These are phyloP conservation scores for Corythoichthys intestinalis DNA, from an alignment of 2,113 vertebrate species.

Conservation along the genomic window DNA sequence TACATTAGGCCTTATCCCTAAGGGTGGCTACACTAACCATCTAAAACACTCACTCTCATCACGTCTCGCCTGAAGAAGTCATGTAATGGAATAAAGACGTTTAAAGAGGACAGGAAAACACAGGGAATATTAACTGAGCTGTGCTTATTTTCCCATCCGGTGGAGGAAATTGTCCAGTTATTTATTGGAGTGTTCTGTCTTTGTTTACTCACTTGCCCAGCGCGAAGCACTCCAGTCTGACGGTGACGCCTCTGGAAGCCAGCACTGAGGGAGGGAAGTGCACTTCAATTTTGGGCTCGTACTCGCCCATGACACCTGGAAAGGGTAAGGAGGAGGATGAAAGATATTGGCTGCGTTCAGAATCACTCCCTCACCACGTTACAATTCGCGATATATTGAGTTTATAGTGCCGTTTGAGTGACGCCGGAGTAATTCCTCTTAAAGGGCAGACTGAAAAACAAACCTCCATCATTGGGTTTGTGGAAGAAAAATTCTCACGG, in stretches of 20 bases:
- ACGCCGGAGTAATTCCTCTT: not conserved
- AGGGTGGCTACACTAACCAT: slow-evolving; percentile 45
- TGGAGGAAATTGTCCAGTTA: slow-evolving; percentile 27
- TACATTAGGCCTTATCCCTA: slow-evolving; percentile 60
- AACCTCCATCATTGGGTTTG: not conserved
- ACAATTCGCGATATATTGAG: not conserved
- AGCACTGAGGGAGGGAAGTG: slow-evolving; percentile 87
- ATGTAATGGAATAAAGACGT: slow-evolving; percentile 62
- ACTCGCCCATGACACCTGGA: slow-evolving; percentile 95
- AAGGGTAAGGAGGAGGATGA: slow-evolving; percentile 31
- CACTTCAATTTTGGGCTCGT: slow-evolving; percentile 98
- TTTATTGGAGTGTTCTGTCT: slow-evolving; percentile 29
- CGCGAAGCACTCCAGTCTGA: slow-evolving; percentile 94
- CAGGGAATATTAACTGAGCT: slow-evolving; percentile 30
- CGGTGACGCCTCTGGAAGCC: slow-evolving; percentile 85
- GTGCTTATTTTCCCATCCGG: slow-evolving; percentile 24
- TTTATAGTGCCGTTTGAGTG: not conserved
- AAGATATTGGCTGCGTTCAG: not conserved
- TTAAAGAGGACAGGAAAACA: slow-evolving; percentile 39
- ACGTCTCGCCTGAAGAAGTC: slow-evolving; percentile 60
- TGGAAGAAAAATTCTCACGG: not conserved
- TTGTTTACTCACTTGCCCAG: slow-evolving; percentile 92
- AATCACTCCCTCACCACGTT: not conserved
- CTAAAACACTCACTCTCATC: slow-evolving; percentile 59
- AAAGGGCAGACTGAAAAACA: not conserved